Percentiles rank a stretch among this genome's conserved stretches.
Evolutionary conservation across 2,888 invertebrate genomes (phyloP).

Genomic region (Diplazon laetatorius): DNA sequence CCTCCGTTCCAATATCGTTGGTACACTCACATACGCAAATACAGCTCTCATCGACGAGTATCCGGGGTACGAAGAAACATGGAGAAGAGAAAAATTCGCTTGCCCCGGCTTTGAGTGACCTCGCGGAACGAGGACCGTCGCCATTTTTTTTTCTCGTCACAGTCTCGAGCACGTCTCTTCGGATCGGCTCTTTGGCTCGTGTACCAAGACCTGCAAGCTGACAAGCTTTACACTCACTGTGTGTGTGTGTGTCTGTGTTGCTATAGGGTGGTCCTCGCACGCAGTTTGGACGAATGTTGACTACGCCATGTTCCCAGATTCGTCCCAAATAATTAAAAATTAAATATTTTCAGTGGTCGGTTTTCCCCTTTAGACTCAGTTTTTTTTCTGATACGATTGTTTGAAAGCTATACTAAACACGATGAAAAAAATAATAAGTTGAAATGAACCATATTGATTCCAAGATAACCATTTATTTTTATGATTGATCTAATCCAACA

Average conservation of each 20-base stretch:
- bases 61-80: not conserved
- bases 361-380: no score
- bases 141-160: slow-evolving; percentile 29
- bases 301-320: no score
- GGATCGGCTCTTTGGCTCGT: slow-evolving; percentile 33
- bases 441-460: no score
- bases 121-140: slow-evolving; percentile 7
- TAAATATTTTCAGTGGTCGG: no score
- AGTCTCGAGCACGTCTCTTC: slow-evolving; percentile 9
- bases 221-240: slow-evolving; percentile 35
- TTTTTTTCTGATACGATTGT: no score
- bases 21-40: slow-evolving; percentile 2
- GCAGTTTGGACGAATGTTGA: no score
- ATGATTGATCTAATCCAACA: no score
- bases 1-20: not conserved
- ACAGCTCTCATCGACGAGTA: not conserved
- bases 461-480: no score
- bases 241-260: not conserved
- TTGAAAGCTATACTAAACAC: no score
- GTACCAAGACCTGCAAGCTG: slow-evolving; percentile 13
- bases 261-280: no score
- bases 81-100: slow-evolving; percentile 16
- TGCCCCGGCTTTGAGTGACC: not conserved
- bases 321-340: no score
- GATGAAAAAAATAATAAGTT: no score